Conservation (phyloP, 2,113 vertebrate genomes). For the Phrynocephalus versicolor region DNA sequence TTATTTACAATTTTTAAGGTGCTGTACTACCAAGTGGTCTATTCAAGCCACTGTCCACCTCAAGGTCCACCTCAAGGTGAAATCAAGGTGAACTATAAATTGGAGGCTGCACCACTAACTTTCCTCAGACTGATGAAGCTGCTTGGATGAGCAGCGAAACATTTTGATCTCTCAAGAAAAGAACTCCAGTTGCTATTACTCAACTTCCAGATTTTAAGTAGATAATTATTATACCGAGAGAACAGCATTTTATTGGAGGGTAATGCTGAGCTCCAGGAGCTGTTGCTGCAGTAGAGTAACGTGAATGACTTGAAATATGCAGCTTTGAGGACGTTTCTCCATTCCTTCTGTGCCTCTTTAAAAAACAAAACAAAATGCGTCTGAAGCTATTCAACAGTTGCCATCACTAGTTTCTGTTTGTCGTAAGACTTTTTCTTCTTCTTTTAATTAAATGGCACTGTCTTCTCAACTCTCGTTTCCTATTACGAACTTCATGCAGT, state of each 20-base stretch:
- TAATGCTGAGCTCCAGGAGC: constrained; percentile 36
- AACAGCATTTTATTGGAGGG: constrained; percentile 1
- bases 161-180: too few species aligned
- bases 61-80: too few species aligned
- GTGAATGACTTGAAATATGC: constrained; percentile 33
- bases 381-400: constrained; percentile 36
- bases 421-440: constrained; percentile 56
- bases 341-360: constrained; percentile 36
- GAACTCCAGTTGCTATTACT: too few species aligned
- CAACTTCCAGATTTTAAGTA: too few species aligned
- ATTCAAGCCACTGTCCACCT: too few species aligned
- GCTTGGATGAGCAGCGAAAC: too few species aligned
- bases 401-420: constrained; percentile 43
- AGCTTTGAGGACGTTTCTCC: constrained; percentile 13
- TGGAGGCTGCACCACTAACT: too few species aligned
- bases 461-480: constrained; percentile 37
- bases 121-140: too few species aligned
- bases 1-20: too few species aligned
- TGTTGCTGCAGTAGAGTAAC: constrained; percentile 50
- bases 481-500: background rate
- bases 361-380: background rate
- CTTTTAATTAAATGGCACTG: constrained; percentile 43
- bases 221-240: too few species aligned
- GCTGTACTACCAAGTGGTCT: too few species aligned
- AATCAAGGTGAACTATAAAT: too few species aligned